phyloP scores from a whole-genome alignment of 2,888 invertebrate species.

The Rhamnusium bicolor region DNA sequence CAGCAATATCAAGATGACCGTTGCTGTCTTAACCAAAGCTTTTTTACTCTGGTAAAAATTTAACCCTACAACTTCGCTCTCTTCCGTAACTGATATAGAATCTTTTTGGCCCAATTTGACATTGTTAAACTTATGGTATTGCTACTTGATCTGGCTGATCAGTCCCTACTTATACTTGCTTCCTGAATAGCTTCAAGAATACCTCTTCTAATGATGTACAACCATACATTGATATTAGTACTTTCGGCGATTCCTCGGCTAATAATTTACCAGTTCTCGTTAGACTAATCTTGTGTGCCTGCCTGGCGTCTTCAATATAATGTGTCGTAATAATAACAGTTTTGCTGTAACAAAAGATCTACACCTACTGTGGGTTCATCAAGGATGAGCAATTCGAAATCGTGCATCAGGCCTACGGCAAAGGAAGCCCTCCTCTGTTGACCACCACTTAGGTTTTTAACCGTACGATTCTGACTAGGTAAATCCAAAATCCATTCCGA shows the following conservation, averaged over 20 bases:
- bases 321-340: conserved; percentile 92
- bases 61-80: conserved; percentile 89
- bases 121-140: conserved; percentile 87
- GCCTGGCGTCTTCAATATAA: conserved; percentile 90
- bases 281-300: conserved; percentile 92
- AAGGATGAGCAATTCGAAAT: conserved; percentile 90
- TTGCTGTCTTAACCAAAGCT: conserved; percentile 84
- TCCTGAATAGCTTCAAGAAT: conserved; percentile 90
- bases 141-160: conserved; percentile 74
- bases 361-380: conserved; percentile 97
- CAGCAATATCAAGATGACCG: conserved; percentile 77
- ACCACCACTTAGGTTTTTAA: conserved; percentile 90
- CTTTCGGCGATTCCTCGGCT: conserved; percentile 92
- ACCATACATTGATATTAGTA: conserved; percentile 86
- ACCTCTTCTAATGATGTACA: conserved; percentile 92
- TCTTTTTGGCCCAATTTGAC: conserved; percentile 86
- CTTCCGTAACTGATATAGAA: conserved; percentile 88
- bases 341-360: conserved; percentile 88
- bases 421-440: conserved; percentile 92
- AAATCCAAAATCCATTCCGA: conserved; percentile 95
- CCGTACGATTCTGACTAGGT: conserved; percentile 87
- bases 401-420: conserved; percentile 89
- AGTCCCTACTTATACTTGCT: conserved; percentile 77
- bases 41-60: conserved; percentile 95
- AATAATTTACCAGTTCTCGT: conserved; percentile 93